Percentiles rank a stretch among this genome's conserved stretches.
Conservation (phyloP, 1,140 invertebrate genomes). For the Bombus balteatus region DNA sequence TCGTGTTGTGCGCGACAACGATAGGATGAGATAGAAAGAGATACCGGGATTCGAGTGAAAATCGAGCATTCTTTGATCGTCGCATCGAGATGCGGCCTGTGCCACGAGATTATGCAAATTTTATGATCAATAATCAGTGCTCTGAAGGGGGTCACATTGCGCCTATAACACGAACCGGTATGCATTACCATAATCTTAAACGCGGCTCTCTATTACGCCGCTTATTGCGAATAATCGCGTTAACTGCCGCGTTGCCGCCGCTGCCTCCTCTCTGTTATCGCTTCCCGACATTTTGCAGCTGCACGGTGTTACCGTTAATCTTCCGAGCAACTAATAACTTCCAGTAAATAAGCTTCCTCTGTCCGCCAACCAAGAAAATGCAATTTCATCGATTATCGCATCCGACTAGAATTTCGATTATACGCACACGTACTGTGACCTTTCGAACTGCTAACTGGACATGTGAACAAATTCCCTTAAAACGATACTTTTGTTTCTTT, state of each 20-base stretch:
- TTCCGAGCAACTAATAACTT: background rate
- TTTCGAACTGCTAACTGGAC: background rate
- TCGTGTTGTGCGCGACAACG: too few relatives aligned
- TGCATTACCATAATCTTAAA: constrained; percentile 72
- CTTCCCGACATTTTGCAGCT: constrained; percentile 56
- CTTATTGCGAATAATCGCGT: constrained; percentile 71
- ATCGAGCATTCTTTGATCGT: constrained; percentile 1
- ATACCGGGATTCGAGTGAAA: background rate
- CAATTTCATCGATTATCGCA: constrained; percentile 43
- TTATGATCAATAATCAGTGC: constrained; percentile 68
- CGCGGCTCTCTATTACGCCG: constrained; percentile 62
- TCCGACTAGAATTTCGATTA: constrained; percentile 21
- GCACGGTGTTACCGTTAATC: constrained; percentile 56
- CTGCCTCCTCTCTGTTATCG: constrained; percentile 46
- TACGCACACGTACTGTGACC: background rate
- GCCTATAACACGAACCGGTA: constrained; percentile 48
- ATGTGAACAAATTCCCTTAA: background rate
- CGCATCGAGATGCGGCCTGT: constrained; percentile 12
- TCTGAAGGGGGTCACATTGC: constrained; percentile 48
- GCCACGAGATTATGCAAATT: constrained; percentile 66
- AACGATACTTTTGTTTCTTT: background rate
- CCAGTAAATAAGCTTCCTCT: constrained; percentile 32
- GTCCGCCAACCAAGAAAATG: constrained; percentile 29
- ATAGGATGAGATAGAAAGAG: background rate
- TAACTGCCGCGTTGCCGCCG: constrained; percentile 53